Evolutionary conservation across 2,113 vertebrate species (phyloP), one percentile per base, ranked within the genome.

Genomic region (Onychorhynchus coronatus): DNA sequence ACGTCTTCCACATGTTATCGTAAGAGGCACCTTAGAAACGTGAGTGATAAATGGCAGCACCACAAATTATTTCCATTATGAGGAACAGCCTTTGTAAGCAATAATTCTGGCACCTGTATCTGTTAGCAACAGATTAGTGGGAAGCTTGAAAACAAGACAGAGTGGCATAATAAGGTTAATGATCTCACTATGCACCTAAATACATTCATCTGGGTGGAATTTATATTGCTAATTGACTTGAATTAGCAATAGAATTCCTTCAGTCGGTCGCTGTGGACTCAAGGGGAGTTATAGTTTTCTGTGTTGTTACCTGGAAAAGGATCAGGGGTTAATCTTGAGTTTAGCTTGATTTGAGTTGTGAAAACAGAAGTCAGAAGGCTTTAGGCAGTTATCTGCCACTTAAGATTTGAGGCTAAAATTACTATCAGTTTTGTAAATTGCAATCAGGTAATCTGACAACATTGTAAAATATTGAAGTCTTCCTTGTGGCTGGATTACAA

Each of bases 61-160:
- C 25, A 83, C 22, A 35, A 70, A 73, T 76, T 58, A n/a, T 53
- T 73, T 79, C 24, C 17, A 9, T 70, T 37, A 14, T 4, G 76
- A 50, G 41, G 46, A 88, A 93, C 59, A 73, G 28, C 39, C 28
- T 91, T 44, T 89, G 39, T 46, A 91, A 58, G 35, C 71, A 79
- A 31, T 31, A 65, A 81, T 85, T 88, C 39, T 93, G 71, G 78
- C 66, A 85, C 41, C 50, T 55, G 52, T 79, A 65, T 76, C 90
- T 85, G 42, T 82, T 79, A 88, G 76, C 71, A 91, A 67, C 88
- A 94, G 78, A 88, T 79, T 70, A 92, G 76, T 85, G 62, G 72
- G 56, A 88, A 85, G 73, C 53, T 73, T 79, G 47, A 87, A 88
- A 91, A 82, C 50, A 93, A 89, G 79, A 24, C 31, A 47, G 66